phyloP scores from a whole-genome alignment of 2,113 vertebrate genomes.

The Syngnathus floridae region DNA sequence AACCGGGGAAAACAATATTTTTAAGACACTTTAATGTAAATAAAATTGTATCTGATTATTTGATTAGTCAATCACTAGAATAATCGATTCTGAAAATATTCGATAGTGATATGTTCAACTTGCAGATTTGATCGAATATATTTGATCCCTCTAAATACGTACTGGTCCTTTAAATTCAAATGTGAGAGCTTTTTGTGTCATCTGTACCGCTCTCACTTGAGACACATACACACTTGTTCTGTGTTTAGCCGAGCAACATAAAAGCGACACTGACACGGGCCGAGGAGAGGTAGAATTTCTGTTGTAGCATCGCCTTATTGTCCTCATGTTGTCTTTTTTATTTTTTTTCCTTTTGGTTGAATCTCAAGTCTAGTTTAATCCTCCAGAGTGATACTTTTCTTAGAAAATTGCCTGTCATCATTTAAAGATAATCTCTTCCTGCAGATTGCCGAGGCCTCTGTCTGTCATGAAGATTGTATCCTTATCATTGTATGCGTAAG shows the following conservation, averaged over 20 bases:
- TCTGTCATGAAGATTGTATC: conserved; percentile 93
- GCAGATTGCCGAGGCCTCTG: conserved; percentile 90
- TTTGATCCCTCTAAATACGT: not conserved
- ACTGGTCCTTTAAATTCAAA: conserved; percentile 42
- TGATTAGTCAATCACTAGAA: too few species aligned
- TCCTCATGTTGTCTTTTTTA: conserved; percentile 15
- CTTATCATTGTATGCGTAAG: conserved; percentile 55
- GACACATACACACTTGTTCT: conserved; percentile 37
- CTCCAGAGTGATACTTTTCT: not conserved
- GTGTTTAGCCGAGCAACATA: conserved; percentile 48
- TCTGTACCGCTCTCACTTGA: conserved; percentile 1
- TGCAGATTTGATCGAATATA: not conserved
- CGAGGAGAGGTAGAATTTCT: conserved; percentile 46
- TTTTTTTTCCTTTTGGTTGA: not conserved
- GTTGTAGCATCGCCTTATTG: conserved; percentile 1
- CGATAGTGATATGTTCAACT: not conserved
- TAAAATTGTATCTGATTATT: too few species aligned
- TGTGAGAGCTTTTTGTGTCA: conserved; percentile 38
- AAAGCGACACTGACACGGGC: conserved; percentile 35
- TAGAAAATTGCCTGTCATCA: not conserved
- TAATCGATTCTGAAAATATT: too few species aligned
- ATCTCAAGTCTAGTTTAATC: not conserved
- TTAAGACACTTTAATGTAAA: not conserved
- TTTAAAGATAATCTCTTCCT: conserved; percentile 20
- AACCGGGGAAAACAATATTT: not conserved